Evolutionary conservation across 2,797 vertebrate species (phyloP), one percentile per base, ranked within the genome.

Genomic region (Cryptoprocta ferox): DNA sequence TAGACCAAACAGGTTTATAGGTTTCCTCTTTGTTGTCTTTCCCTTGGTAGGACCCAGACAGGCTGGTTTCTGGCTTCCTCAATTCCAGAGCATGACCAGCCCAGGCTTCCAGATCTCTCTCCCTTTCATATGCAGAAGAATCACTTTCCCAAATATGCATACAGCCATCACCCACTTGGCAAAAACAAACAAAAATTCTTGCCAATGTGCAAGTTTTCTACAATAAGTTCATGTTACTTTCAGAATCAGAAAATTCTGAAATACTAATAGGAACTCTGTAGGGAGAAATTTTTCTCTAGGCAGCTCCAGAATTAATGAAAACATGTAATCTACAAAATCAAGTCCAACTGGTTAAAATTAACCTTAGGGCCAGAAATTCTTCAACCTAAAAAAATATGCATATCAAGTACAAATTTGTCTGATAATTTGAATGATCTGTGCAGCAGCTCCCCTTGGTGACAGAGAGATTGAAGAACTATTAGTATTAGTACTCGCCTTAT

Each of bases 271-370:
- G 37, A 89, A 53, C 39, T 66, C 61, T 81, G 28, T 50, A 81
- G 50, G 42, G 50, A 37, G 42, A 66, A 76, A 26, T 94, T 94
- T 96, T 80, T 76, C 79, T 96, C 37, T 73, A 68, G 68, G 86
- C 5, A 91, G 45, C 16, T 81, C 19, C 1, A 32, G 81, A 42
- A 91, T 70, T 83, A 68, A 70, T 70, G 71, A 93, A 95, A 87
- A 48, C 30, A 70, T 18, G 28, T 76, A 56, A 90, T 76, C 45
- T 81, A 83, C 48, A 80, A 96, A 73, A 87, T 61, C 9, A 92
- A 92, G 26, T 80, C 19, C 35, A 68, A 65, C 13, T 78, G 53
- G 65, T 61, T 93, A 97, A 96, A 75, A 89, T 95, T 88, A 95
- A 95, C 35, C 73, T 73, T 73, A 68, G 5, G 32, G 78, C 9